phyloP scores from a whole-genome alignment of 2,797 vertebrate species.

The Gastrophryne carolinensis region DNA sequence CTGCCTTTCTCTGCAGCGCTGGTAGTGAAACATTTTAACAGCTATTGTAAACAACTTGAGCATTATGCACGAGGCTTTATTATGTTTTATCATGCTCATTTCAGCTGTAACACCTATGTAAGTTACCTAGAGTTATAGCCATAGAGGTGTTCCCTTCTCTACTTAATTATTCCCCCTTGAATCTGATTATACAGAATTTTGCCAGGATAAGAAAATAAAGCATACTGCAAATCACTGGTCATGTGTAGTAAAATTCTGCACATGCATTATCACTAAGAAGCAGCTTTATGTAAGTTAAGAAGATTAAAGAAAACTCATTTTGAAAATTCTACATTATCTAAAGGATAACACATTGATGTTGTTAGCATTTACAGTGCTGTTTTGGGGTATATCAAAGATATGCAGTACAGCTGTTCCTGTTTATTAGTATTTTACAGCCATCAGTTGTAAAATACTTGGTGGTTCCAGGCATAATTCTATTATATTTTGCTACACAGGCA shows the following conservation, averaged over 20 bases:
- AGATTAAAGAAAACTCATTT: constrained; percentile 31
- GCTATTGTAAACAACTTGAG: constrained; percentile 16
- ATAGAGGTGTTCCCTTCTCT: constrained; percentile 4
- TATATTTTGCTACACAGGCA: not conserved
- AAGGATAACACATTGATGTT: constrained; percentile 7
- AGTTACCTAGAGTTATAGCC: constrained; percentile 1
- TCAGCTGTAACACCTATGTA: constrained; percentile 16
- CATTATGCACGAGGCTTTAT: constrained; percentile 3
- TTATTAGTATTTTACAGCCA: not conserved
- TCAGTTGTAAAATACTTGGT: not conserved
- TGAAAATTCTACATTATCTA: constrained; percentile 4
- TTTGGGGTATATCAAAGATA: constrained; percentile 1
- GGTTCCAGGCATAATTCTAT: not conserved
- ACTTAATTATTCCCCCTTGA: constrained; percentile 16
- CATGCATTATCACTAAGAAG: constrained; percentile 12
- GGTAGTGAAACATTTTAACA: not conserved
- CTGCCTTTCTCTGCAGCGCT: not conserved
- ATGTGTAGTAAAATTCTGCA: constrained; percentile 8
- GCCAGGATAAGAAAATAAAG: not conserved
- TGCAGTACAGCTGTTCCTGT: not conserved
- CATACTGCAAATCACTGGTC: not conserved
- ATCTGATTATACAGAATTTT: constrained; percentile 26
- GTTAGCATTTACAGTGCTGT: not conserved
- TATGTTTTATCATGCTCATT: constrained; percentile 21
- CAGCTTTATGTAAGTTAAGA: constrained; percentile 27